phyloP scores from a whole-genome alignment of 2,888 invertebrate species.

The Nezara viridula region DNA sequence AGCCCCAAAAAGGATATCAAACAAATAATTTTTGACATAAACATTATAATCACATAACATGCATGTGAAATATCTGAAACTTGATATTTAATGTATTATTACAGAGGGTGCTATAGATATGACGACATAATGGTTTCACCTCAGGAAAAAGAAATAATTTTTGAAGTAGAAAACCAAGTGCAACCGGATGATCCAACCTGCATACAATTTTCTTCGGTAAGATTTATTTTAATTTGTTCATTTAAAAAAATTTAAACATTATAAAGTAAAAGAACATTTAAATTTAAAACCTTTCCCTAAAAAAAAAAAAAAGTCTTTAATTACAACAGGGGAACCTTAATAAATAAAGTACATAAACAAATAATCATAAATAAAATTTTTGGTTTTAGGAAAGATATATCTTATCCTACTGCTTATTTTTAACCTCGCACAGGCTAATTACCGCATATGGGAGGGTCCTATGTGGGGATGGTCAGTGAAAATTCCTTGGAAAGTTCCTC shows the following conservation, averaged over 20 bases:
- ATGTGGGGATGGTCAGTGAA: too few relatives aligned
- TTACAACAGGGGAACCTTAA: too few relatives aligned
- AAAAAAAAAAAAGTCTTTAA: too few relatives aligned
- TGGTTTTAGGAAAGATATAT: background rate
- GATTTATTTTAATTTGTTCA: constrained; percentile 58
- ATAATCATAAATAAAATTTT: background rate
- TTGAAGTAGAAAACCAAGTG: constrained; percentile 72
- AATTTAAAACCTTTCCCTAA: background rate
- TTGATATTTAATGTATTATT: constrained; percentile 23
- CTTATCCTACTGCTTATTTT: background rate
- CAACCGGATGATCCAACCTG: constrained; percentile 80
- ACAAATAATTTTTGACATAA: background rate
- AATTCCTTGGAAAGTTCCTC: too few relatives aligned
- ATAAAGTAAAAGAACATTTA: background rate
- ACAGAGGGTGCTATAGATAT: constrained; percentile 64
- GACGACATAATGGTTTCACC: constrained; percentile 63
- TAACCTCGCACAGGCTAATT: too few relatives aligned
- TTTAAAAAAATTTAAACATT: background rate
- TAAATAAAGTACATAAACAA: background rate
- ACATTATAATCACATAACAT: background rate
- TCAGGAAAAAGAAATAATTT: constrained; percentile 57
- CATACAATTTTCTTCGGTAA: constrained; percentile 85
- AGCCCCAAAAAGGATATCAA: background rate
- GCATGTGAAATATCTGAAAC: background rate
- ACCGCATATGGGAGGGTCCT: too few relatives aligned